phyloP scores from a whole-genome alignment of 2,797 vertebrate genomes.

The Spheniscus humboldti region DNA sequence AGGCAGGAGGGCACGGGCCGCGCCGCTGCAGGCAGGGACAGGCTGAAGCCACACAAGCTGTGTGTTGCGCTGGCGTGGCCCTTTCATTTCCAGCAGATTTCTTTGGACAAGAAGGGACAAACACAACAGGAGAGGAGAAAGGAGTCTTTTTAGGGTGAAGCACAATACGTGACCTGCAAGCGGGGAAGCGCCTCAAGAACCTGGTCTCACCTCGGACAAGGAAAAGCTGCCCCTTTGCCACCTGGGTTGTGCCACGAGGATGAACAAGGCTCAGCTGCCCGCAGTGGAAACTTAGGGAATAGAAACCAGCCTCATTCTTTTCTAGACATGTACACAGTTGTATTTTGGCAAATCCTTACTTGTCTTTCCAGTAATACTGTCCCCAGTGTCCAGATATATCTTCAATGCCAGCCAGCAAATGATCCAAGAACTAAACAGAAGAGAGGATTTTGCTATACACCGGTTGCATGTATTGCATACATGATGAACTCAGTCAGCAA shows the following conservation, averaged over 20 bases:
- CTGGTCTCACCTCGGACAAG: neutral
- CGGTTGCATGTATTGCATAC: neutral
- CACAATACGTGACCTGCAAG: neutral
- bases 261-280: neutral
- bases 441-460: conserved; percentile 20
- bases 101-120: neutral
- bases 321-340: neutral
- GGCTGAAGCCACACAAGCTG: neutral
- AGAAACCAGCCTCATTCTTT: neutral
- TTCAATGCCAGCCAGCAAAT: conserved; percentile 84
- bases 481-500: neutral
- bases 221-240: neutral
- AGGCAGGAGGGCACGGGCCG: neutral
- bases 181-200: neutral
- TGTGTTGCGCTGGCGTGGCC: fast-evolving
- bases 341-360: conserved; percentile 72
- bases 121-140: neutral
- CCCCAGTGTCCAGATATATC: conserved; percentile 86
- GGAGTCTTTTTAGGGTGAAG: neutral
- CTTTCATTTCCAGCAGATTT: neutral
- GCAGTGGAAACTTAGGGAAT: neutral
- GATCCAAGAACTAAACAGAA: conserved; percentile 81
- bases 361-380: conserved; percentile 89
- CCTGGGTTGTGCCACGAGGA: neutral
- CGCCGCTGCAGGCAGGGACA: neutral